phyloP scores from a whole-genome alignment of 2,113 vertebrate species.

The Amblyopsis rosae region DNA sequence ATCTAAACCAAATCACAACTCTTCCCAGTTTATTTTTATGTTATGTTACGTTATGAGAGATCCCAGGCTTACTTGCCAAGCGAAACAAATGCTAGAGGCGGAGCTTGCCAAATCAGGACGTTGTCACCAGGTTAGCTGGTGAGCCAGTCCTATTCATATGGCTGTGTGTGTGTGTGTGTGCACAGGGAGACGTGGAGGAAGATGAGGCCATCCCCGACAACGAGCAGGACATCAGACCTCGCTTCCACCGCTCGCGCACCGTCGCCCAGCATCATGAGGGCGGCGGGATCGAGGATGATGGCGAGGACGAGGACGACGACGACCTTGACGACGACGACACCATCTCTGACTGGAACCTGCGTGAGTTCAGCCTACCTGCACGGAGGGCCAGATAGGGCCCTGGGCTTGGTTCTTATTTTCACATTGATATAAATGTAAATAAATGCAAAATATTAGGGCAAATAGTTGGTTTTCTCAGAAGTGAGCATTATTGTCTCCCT shows the following conservation, averaged over 20 bases:
- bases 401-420: no score
- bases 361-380: constrained; percentile 72
- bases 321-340: constrained; percentile 94
- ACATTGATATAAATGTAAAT: no score
- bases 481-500: no score
- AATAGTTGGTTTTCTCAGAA: no score
- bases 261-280: constrained; percentile 94
- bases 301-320: constrained; percentile 87
- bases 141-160: not conserved
- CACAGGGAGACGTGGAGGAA: constrained; percentile 93
- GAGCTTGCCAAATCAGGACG: no score
- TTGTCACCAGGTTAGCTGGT: not conserved
- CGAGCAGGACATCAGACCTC: constrained; percentile 94
- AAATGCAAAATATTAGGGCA: no score
- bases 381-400: no score
- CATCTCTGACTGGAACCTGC: constrained; percentile 97
- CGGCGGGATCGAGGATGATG: constrained; percentile 89
- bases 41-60: no score
- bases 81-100: no score
- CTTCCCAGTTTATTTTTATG: no score
- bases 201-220: constrained; percentile 95
- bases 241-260: constrained; percentile 93
- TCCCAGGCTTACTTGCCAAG: no score
- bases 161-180: not conserved
- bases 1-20: no score